Evolutionary conservation across 1,140 invertebrate genomes (phyloP), one percentile per base, ranked within the genome.

Genomic region (Schmidtea mediterranea): DNA sequence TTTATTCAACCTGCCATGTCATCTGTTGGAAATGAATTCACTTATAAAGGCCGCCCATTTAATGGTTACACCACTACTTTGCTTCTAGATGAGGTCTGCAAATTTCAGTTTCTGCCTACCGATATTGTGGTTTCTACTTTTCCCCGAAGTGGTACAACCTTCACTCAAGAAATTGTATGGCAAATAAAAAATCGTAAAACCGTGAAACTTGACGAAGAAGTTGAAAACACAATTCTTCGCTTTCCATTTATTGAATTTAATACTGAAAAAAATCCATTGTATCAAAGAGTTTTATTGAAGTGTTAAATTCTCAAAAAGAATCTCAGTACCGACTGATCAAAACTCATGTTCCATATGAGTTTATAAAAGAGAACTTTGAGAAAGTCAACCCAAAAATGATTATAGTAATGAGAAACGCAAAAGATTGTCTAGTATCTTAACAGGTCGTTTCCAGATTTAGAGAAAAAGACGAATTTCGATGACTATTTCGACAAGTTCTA

Each of bases 201-300:
- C 3, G 22, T 41, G 3, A 19, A 41, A 23, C 40, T 6, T 6
- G 12, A 23, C 12, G 40, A 19, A 6, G 3, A 41, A 23, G 18
- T 41, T 5, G 40, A 19, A 19, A 23, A 19, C 12, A 41, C 22
- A 19, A 5, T 19, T 23, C 10, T 19, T 6, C 3, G 40, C 3
- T 41, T 41, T 23, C 40, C 40, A 23, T 41, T 41, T 23, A 3
- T 41, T 10, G 40, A 41, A 23, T 41, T 41, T 41, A 41, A 41
- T 23, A 6, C 3, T 23, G 40, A 23, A 19, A 23, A 23, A 10
- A 3, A 6, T 3, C 22, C 40, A 19, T 19, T 19, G 3, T 23
- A 6, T 19, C 22, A 19, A 19, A 12, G 12, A 19, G 40, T 19
- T 19, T 6, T 12, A 41, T 41, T 23, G 40, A 41, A 6, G 12